A percentile compares a stretch with the other conserved stretches of the same genome.
Evolutionary conservation across 1,140 invertebrate genomes (phyloP).

Genomic region (Hestina assimilis): DNA sequence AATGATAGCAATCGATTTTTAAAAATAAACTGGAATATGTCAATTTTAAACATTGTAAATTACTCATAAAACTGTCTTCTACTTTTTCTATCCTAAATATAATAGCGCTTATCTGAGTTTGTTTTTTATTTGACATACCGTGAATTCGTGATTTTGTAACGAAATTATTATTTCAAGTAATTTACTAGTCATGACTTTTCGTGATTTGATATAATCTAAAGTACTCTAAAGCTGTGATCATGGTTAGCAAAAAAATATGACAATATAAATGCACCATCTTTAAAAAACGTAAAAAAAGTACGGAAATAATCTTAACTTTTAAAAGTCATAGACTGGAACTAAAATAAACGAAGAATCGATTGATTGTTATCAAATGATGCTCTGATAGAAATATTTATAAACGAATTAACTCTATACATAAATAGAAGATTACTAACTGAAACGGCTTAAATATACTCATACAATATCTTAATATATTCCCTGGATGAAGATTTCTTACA

Average conservation of each 20-base stretch:
- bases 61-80: background rate
- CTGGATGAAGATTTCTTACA: background rate
- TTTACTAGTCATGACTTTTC: conserved; percentile 18
- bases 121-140: too few species aligned
- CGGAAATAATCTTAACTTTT: too few species aligned
- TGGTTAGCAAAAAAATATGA: background rate
- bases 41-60: background rate
- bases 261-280: background rate
- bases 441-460: background rate
- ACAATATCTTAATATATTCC: background rate
- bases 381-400: too few species aligned
- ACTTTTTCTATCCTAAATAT: too few species aligned
- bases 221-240: background rate
- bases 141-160: background rate
- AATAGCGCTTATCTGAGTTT: too few species aligned
- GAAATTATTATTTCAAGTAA: background rate
- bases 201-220: conserved; percentile 24
- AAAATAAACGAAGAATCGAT: too few species aligned
- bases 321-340: too few species aligned
- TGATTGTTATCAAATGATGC: too few species aligned
- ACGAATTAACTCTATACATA: too few species aligned
- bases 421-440: too few species aligned
- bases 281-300: too few species aligned
- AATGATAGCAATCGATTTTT: conserved; percentile 54
- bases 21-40: background rate